Conservation (phyloP, 1,140 invertebrate genomes). For the Drosophila nasuta region DNA sequence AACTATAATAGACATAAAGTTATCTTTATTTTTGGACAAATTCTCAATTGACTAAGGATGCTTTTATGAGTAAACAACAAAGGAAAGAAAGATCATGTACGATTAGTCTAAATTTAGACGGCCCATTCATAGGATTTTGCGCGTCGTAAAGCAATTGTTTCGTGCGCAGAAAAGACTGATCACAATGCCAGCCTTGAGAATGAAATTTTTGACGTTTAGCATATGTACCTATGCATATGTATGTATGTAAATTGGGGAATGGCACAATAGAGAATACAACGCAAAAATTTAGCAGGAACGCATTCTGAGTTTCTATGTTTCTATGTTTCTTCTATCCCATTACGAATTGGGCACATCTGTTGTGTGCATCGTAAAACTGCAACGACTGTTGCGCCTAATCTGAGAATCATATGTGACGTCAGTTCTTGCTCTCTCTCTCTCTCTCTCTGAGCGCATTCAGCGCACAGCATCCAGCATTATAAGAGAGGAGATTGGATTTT, state of each 20-base stretch:
- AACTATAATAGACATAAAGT: no score
- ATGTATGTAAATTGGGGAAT: neutral
- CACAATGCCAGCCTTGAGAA: conserved; percentile 39
- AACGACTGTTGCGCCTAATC: conserved; percentile 8
- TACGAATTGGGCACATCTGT: conserved; percentile 2
- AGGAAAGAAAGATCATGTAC: neutral
- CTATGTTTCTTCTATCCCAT: neutral
- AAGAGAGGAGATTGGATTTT: neutral
- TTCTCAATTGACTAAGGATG: no score
- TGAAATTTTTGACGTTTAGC: conserved; percentile 40
- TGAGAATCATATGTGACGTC: conserved; percentile 21
- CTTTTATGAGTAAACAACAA: neutral
- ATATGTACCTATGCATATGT: conserved; percentile 18
- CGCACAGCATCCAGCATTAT: conserved; percentile 28
- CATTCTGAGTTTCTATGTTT: neutral
- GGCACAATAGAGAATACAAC: neutral
- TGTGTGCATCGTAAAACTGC: neutral
- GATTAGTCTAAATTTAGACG: neutral
- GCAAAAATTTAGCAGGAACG: neutral
- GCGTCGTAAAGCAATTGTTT: conserved; percentile 4
- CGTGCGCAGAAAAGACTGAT: conserved; percentile 27
- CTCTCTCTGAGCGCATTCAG: conserved; percentile 35
- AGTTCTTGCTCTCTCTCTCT: conserved; percentile 4
- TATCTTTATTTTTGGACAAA: no score
- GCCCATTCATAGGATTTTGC: neutral